Conservation (phyloP, 2,113 vertebrate genomes). For the Callipepla squamata region DNA sequence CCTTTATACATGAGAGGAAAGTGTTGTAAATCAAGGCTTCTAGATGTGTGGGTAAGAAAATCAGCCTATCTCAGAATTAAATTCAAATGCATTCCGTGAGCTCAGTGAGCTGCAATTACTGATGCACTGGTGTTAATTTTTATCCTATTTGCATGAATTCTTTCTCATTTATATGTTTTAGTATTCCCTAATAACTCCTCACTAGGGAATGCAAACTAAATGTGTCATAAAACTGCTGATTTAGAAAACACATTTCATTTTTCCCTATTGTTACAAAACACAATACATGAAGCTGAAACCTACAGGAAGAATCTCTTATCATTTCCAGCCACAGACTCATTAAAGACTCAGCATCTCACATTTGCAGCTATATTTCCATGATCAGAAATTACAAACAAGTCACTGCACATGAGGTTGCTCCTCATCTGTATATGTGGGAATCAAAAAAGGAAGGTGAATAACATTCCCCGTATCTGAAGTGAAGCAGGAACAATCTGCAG, state of each 20-base stretch:
- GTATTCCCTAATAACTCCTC: background rate
- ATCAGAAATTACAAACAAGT: background rate
- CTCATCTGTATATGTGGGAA: background rate
- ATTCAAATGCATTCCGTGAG: background rate
- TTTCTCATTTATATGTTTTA: background rate
- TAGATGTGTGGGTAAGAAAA: background rate
- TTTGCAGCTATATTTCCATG: background rate
- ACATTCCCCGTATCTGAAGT: background rate
- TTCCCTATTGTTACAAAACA: slow-evolving; percentile 19
- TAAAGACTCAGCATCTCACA: background rate
- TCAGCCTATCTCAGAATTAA: rapidly evolving
- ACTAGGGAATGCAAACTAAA: background rate
- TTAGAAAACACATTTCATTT: slow-evolving; percentile 41
- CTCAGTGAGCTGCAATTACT: background rate
- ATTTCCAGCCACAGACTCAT: background rate
- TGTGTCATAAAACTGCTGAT: background rate
- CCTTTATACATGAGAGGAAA: background rate
- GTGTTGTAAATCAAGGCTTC: rapidly evolving
- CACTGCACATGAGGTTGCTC: background rate
- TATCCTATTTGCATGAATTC: background rate
- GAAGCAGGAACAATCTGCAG: background rate
- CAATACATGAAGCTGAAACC: slow-evolving; percentile 19
- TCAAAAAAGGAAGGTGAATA: background rate
- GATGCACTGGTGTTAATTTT: background rate
- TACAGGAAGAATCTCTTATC: slow-evolving; percentile 45